These are phyloP conservation scores for Tetheella fluctuosa DNA, from an alignment of 2,888 invertebrate genomes.

Conservation along the genomic window DNA sequence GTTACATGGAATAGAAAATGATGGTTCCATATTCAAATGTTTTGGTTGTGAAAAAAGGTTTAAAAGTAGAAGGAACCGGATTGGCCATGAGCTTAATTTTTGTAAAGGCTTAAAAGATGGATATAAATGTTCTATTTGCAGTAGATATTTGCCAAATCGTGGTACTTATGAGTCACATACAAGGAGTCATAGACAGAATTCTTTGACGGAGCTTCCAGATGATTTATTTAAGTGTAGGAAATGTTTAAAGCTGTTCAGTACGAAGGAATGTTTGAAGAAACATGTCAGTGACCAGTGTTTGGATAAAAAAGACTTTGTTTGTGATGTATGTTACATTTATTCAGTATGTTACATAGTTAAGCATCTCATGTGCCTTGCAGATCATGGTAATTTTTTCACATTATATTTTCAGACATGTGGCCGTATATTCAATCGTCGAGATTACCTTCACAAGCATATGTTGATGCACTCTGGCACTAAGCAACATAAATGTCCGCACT, in stretches of 20 bases:
- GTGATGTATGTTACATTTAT: constrained; percentile 64
- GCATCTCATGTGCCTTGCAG: too few species aligned
- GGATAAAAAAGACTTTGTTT: constrained; percentile 63
- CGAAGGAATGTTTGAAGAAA: constrained; percentile 49
- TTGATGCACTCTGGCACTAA: constrained; percentile 64
- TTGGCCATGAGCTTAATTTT: constrained; percentile 61
- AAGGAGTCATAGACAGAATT: constrained; percentile 59
- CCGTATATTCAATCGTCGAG: constrained; percentile 61
- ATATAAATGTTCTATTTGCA: constrained; percentile 64
- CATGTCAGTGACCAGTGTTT: constrained; percentile 53
- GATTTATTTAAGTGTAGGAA: constrained; percentile 65
- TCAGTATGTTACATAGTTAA: neutral
- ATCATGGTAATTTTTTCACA: too few species aligned
- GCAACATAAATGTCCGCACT: constrained; percentile 64
- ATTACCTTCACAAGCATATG: constrained; percentile 69
- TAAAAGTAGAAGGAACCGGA: constrained; percentile 53
- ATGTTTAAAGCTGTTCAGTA: constrained; percentile 58
- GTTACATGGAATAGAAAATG: constrained; percentile 58
- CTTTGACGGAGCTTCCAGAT: constrained; percentile 47
- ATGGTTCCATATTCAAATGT: constrained; percentile 59
- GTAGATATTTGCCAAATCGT: constrained; percentile 58
- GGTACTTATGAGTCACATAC: constrained; percentile 63
- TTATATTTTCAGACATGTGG: constrained; percentile 63
- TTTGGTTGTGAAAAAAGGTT: constrained; percentile 72
- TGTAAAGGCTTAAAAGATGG: constrained; percentile 70